phyloP scores from a whole-genome alignment of 2,888 invertebrate genomes.

The Geophilus truncorum region DNA sequence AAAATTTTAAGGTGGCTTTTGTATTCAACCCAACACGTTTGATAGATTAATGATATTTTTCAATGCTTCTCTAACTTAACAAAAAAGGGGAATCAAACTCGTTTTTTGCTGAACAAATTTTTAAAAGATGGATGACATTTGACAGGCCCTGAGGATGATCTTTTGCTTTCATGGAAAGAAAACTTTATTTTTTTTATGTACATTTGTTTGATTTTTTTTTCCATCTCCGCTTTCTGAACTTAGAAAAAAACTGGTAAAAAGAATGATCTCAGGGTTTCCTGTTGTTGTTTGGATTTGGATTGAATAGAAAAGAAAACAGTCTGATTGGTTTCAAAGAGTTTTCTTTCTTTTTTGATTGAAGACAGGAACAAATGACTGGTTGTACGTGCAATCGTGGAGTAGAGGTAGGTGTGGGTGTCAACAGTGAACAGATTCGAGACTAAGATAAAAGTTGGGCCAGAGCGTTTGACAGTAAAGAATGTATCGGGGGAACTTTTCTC shows the following conservation, averaged over 20 bases:
- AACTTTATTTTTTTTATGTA: background rate
- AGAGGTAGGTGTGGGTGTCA: slow-evolving; percentile 31
- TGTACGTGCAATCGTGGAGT: background rate
- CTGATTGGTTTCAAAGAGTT: slow-evolving; percentile 23
- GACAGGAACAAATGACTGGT: slow-evolving; percentile 32
- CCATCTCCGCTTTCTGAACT: background rate
- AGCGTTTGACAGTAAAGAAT: slow-evolving; percentile 34
- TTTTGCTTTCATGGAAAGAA: background rate
- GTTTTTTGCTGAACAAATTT: slow-evolving; percentile 10
- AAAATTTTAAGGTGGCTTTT: background rate
- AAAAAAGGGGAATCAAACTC: background rate
- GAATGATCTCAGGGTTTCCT: background rate
- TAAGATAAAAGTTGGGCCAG: slow-evolving; percentile 33
- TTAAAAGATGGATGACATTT: slow-evolving; percentile 6
- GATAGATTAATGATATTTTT: background rate
- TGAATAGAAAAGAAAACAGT: slow-evolving; percentile 19
- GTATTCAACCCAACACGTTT: background rate
- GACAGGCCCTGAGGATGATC: slow-evolving; percentile 11
- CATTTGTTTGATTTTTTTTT: background rate
- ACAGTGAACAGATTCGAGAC: slow-evolving; percentile 34
- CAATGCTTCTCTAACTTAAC: background rate
- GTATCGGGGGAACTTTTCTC: slow-evolving; percentile 35
- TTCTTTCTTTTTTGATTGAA: slow-evolving; percentile 29
- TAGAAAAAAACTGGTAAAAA: background rate
- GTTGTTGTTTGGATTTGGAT: slow-evolving; percentile 18